Base-by-base conservation (phyloP, 2,888 invertebrate species). In the Drosophila nr. perissopoda region DNA sequence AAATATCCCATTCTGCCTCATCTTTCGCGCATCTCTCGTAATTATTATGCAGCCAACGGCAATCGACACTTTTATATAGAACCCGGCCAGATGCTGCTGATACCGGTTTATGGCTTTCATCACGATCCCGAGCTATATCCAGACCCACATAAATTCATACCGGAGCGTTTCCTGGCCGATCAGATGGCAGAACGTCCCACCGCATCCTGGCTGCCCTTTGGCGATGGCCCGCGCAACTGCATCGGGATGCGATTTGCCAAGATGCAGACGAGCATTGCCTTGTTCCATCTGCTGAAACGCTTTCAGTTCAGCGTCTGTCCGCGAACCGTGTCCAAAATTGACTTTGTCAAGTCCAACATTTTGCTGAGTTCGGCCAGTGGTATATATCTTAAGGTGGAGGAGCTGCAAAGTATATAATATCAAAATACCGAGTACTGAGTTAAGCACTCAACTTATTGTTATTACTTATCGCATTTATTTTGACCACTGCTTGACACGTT, bases 101-200 rank as follows among this genome's bases (percentile, higher is more conserved):
- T 95, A 38, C 94, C 95, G 0, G 91, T 93, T 13, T 93, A 94
- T 76, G 94, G 94, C 4, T 94, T 95, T 73, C 95, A 95, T 62
- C 94, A 94, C 90, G 95, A 95, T 81, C 94, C 94, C 0, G 92
- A 93, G 2, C 91, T 94, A 77, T 95, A 94, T 75, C 94, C 94
- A 0, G 93, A 95, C 16, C 95, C 96, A 1, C 93, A 94, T 4
- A 94, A 93, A 58, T 95, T 95, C 56, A 94, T 94, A 40, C 95
- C 95, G 0, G 95, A 95, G 21, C 93, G 95, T 74, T 95, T 95
- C 83, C 87, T 93, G 1, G 92, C 93, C 7, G 94, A 94, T 70
- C 94, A 94, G 57, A 94, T 94, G 75, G 93, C 93, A 36, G 85
- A 94, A 69, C 94, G 94, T 34, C 83, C 87, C 21, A 73, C 80